Percentiles rank a stretch among this genome's conserved stretches.
Conservation (phyloP, 2,113 vertebrate genomes). For the Prochilodus magdalenae region DNA sequence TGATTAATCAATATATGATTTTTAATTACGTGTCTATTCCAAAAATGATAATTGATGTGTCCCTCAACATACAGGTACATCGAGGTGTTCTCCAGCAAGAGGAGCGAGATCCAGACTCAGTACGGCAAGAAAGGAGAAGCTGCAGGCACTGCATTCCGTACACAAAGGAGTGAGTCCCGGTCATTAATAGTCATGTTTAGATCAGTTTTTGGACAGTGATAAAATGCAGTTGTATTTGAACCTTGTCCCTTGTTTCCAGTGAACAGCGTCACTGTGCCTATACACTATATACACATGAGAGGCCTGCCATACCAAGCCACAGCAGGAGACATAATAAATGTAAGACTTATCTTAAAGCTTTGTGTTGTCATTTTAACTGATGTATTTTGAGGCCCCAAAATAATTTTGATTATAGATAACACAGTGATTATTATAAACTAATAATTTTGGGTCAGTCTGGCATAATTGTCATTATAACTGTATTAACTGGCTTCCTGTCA, state of each 20-base stretch:
- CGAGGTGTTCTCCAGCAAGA: slow-evolving; percentile 87
- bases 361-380: background rate
- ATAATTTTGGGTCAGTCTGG: too few relatives aligned
- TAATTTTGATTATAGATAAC: too few relatives aligned
- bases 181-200: background rate
- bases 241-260: background rate
- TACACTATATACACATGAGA: slow-evolving; percentile 83
- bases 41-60: background rate
- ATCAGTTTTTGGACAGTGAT: background rate
- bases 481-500: too few relatives aligned
- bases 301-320: slow-evolving; percentile 84
- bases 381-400: too few relatives aligned
- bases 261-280: background rate
- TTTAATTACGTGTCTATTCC: too few relatives aligned
- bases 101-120: slow-evolving; percentile 72
- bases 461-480: too few relatives aligned
- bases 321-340: slow-evolving; percentile 86
- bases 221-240: background rate
- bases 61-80: slow-evolving; percentile 80
- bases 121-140: slow-evolving; percentile 46
- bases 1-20: too few relatives aligned
- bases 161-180: slow-evolving; percentile 17
- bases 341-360: slow-evolving; percentile 55
- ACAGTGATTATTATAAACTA: too few relatives aligned
- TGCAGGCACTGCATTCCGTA: background rate